A percentile compares a stretch with the other conserved stretches of the same genome.
Conservation (phyloP, 1,140 invertebrate species). For the Gonatopus flavifemur region DNA sequence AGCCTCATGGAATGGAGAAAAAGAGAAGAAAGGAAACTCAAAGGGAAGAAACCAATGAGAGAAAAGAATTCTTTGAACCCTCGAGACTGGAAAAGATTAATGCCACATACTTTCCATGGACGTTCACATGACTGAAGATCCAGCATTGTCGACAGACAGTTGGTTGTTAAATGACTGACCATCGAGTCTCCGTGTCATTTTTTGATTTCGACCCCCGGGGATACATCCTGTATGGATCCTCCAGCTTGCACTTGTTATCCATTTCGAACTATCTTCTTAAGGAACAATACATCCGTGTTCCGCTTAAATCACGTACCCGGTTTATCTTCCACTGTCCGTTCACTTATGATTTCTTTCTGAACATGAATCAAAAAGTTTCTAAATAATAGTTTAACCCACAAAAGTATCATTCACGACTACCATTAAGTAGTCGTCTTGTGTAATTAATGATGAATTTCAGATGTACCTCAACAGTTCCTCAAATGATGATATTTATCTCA, state of each 20-base stretch:
- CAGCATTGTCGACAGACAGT: conserved; percentile 14
- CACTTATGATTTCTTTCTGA: no score
- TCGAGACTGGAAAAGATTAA: conserved; percentile 38
- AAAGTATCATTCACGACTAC: no score
- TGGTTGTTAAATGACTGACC: conserved; percentile 19
- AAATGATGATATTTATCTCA: no score
- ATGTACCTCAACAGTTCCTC: no score
- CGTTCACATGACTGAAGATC: conserved; percentile 6
- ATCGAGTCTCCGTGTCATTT: conserved; percentile 10
- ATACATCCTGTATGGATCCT: conserved; percentile 17
- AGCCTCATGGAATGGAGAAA: conserved; percentile 14
- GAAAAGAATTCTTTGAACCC: conserved; percentile 44
- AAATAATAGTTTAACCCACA: no score
- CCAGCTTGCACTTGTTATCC: conserved; percentile 7
- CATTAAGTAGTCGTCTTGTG: no score
- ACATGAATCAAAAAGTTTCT: no score
- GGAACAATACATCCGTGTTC: no score
- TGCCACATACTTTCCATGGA: conserved; percentile 22
- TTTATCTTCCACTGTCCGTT: no score
- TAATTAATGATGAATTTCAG: no score
- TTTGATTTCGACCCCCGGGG: conserved; percentile 2
- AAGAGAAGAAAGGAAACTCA: conserved; percentile 25
- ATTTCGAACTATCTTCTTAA: no score
- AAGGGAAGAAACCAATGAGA: conserved; percentile 25
- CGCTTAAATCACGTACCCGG: no score